Conservation (phyloP, 2,888 invertebrate genomes). For the Bursaphelenchus okinawaensis region DNA sequence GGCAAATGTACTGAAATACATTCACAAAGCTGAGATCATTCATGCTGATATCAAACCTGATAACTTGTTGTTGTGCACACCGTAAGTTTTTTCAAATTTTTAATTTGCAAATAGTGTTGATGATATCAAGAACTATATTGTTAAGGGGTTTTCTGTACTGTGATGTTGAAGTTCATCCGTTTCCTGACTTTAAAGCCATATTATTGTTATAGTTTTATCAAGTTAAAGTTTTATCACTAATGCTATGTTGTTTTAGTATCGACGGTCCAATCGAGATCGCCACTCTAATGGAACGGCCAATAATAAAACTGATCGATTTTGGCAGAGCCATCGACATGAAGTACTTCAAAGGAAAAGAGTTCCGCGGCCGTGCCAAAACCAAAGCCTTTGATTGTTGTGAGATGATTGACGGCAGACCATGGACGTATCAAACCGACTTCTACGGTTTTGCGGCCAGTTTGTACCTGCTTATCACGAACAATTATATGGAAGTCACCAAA, state of each 20-base stretch:
- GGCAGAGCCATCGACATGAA: conserved; percentile 90
- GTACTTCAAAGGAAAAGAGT: conserved; percentile 64
- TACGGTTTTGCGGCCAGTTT: conserved; percentile 82
- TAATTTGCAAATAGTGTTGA: conserved; percentile 3
- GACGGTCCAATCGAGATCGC: conserved; percentile 1
- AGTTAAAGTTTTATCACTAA: too few relatives aligned
- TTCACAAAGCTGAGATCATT: conserved; percentile 80
- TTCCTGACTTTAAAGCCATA: too few relatives aligned
- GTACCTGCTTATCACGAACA: conserved; percentile 78
- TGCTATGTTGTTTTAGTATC: too few relatives aligned
- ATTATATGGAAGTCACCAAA: conserved; percentile 71
- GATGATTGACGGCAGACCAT: conserved; percentile 78
- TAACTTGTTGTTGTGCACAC: conserved; percentile 64
- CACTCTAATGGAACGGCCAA: conserved; percentile 26
- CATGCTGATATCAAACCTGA: conserved; percentile 94
- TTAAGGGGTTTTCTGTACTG: too few relatives aligned
- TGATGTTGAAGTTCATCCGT: too few relatives aligned
- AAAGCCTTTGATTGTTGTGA: conserved; percentile 66
- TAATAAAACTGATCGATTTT: conserved; percentile 80
- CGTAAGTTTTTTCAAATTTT: conserved; percentile 3
- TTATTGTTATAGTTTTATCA: too few relatives aligned
- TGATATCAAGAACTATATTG: not conserved
- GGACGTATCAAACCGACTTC: conserved; percentile 78
- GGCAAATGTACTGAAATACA: conserved; percentile 74
- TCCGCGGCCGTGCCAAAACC: conserved; percentile 65